Percentiles rank a stretch among this genome's conserved stretches.
These are phyloP conservation scores for Pseudorhiza aurosa DNA, from an alignment of 30 jellyfish, hydroid and myxozoan genomes.

Conservation along the genomic window DNA sequence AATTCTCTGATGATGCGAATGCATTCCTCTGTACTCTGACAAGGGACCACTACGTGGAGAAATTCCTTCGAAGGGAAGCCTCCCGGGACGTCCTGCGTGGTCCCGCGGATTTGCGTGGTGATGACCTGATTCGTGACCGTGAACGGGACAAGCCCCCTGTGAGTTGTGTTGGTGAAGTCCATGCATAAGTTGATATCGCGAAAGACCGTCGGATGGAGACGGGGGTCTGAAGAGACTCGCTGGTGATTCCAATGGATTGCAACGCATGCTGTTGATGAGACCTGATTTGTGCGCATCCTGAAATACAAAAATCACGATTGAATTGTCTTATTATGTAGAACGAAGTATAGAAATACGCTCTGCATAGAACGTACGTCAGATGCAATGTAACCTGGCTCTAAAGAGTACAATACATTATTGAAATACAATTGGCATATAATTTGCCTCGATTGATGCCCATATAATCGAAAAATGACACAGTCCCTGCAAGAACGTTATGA, in stretches of 20 bases:
- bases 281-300: conserved; percentile 70
- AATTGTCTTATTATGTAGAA: too few species aligned
- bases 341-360: too few species aligned
- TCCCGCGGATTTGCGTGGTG: conserved; percentile 92
- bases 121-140: conserved; percentile 94
- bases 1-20: conserved; percentile 88
- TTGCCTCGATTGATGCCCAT: too few species aligned
- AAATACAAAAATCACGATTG: too few species aligned
- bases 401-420: too few species aligned
- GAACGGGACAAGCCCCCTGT: conserved; percentile 97
- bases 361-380: too few species aligned
- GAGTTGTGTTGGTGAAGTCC: conserved; percentile 79
- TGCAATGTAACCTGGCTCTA: too few species aligned
- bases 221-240: conserved; percentile 79
- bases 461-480: too few species aligned
- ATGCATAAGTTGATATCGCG: conserved; percentile 78
- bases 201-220: conserved; percentile 81
- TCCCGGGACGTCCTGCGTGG: conserved; percentile 68
- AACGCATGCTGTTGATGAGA: conserved; percentile 44
- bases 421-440: too few species aligned
- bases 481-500: too few species aligned
- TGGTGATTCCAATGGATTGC: conserved; percentile 68
- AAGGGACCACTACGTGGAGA: conserved; percentile 60
- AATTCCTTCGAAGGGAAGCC: conserved; percentile 80
- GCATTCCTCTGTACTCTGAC: conserved; percentile 73